phyloP scores from a whole-genome alignment of 2,113 vertebrate species.

The Melanocharis versteri region DNA sequence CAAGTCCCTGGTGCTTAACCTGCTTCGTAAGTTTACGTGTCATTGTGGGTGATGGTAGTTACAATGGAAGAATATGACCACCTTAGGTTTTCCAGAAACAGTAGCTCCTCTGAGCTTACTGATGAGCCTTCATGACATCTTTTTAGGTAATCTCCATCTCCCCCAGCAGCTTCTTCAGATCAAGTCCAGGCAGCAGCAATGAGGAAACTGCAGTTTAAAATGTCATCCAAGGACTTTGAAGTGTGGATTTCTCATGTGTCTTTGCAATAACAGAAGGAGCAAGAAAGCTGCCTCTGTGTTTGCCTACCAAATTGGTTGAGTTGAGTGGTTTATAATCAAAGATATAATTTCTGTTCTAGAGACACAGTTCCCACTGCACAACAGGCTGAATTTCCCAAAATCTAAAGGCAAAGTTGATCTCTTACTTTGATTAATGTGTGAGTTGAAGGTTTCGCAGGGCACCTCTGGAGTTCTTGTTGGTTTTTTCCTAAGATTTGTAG shows the following conservation, averaged over 20 bases:
- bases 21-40: not conserved
- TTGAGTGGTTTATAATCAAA: not conserved
- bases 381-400: not conserved
- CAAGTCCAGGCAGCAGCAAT: not conserved
- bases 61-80: not conserved
- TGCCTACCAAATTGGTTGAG: not conserved
- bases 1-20: not conserved
- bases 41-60: not conserved
- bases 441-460: not conserved
- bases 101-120: not conserved
- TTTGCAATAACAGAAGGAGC: not conserved
- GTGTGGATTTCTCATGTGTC: not conserved
- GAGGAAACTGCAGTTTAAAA: conserved; percentile 4
- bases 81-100: not conserved
- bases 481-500: not conserved
- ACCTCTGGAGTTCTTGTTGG: not conserved
- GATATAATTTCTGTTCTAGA: not conserved
- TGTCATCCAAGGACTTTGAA: not conserved
- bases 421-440: not conserved
- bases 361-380: not conserved
- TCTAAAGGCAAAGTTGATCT: not conserved
- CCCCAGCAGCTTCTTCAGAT: not conserved
- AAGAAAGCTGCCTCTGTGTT: not conserved
- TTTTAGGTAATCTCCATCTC: not conserved
- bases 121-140: not conserved